Percentiles rank a stretch among this genome's conserved stretches.
Evolutionary conservation across 2,797 vertebrate genomes (phyloP).

Genomic region (Coluber constrictor): DNA sequence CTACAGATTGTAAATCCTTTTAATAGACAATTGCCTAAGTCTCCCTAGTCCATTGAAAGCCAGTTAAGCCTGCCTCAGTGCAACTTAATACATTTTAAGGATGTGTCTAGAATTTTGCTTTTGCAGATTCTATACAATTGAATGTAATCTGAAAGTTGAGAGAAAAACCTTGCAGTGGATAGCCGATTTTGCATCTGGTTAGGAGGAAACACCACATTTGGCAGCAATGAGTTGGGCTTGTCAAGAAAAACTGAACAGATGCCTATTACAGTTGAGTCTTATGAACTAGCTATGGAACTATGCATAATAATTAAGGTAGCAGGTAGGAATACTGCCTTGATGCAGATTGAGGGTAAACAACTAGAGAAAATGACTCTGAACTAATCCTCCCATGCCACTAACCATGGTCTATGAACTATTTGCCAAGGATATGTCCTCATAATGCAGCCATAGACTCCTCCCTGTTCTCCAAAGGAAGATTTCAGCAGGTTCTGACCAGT

Average conservation of each 20-base stretch:
- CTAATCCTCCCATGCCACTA: background rate
- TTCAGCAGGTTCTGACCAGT: too few relatives aligned
- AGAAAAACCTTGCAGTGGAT: background rate
- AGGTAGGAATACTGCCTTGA: background rate
- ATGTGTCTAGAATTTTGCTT: background rate
- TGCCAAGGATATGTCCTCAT: background rate
- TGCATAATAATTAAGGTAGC: background rate
- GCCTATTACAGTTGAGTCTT: background rate
- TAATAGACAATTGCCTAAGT: conserved; percentile 7
- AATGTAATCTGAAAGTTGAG: background rate
- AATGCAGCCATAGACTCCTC: background rate
- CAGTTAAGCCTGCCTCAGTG: background rate
- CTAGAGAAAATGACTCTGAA: background rate
- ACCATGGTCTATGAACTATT: background rate
- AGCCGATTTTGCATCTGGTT: background rate
- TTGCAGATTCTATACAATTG: background rate
- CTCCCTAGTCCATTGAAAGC: background rate
- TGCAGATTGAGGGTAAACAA: background rate
- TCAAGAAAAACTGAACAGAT: background rate
- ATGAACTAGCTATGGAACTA: background rate
- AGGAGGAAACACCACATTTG: background rate
- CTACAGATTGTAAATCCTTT: background rate
- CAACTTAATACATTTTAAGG: conserved; percentile 3
- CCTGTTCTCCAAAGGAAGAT: background rate
- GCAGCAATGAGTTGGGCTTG: background rate